phyloP scores from a whole-genome alignment of 53 echinoderm and acorn worm genomes.

The Temnopleurus reevesii region DNA sequence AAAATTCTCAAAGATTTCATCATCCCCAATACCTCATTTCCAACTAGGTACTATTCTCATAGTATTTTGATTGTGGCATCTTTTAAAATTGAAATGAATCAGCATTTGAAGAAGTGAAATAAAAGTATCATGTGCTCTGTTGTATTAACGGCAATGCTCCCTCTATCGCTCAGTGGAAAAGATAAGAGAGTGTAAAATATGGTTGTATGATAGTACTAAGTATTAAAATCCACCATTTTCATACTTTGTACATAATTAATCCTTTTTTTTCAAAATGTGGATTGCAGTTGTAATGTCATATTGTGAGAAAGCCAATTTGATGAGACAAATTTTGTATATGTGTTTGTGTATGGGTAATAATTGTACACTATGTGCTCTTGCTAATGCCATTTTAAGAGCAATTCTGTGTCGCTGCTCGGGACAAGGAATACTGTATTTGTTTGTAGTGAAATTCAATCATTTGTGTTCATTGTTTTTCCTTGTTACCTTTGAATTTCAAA shows the following conservation, averaged over 20 bases:
- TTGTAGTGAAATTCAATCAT: not conserved
- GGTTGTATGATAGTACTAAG: not conserved
- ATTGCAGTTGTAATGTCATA: not conserved
- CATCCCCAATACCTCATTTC: no score
- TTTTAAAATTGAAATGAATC: no score
- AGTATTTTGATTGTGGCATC: no score
- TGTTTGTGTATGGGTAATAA: not conserved
- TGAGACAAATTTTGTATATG: not conserved
- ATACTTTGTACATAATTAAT: not conserved
- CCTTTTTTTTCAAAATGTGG: not conserved
- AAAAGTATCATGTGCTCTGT: not conserved
- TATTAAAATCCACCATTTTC: not conserved
- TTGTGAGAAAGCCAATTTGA: not conserved
- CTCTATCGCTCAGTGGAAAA: not conserved
- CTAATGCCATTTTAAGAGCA: not conserved
- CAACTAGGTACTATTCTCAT: no score
- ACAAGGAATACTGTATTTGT: not conserved
- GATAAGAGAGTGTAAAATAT: not conserved
- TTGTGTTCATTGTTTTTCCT: not conserved
- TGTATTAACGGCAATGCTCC: not conserved
- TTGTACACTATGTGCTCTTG: not conserved
- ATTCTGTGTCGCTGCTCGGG: not conserved
- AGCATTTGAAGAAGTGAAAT: no score
- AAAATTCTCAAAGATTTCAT: no score
- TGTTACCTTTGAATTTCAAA: constrained; percentile 38